Conservation (phyloP, 2,797 vertebrate species). For the Rhinatrema bivittatum region DNA sequence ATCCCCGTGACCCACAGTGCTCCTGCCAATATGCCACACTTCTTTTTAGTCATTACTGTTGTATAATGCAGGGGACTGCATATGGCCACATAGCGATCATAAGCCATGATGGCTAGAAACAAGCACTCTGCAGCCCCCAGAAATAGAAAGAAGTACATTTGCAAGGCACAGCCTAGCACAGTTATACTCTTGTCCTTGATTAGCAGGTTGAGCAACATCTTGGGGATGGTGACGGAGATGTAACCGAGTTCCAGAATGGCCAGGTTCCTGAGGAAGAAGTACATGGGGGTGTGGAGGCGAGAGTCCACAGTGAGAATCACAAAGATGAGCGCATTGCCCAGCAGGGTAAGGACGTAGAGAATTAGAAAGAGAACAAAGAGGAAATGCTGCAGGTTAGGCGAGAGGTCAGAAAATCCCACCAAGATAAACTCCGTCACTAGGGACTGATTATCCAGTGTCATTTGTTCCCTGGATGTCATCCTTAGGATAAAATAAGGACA, state of each 20-base stretch:
- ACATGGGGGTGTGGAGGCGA: no score
- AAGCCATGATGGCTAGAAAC: neutral
- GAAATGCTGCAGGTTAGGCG: slow-evolving; percentile 17
- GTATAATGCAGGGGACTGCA: slow-evolving; percentile 17
- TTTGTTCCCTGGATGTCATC: no score
- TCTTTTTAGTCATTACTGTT: neutral
- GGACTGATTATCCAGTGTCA: no score
- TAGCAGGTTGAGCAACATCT: neutral
- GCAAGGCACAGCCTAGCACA: neutral
- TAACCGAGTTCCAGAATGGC: no score
- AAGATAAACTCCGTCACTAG: slow-evolving; percentile 13
- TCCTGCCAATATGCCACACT: neutral
- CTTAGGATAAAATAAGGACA: slow-evolving; percentile 28
- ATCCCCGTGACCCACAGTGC: slow-evolving; percentile 3
- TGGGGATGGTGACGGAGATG: neutral
- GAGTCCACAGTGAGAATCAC: no score
- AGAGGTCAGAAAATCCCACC: slow-evolving; percentile 15
- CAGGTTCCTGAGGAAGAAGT: no score
- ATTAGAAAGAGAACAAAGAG: no score
- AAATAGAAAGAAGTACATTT: neutral
- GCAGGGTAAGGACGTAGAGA: no score
- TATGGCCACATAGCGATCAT: slow-evolving; percentile 21
- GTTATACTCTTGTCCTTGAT: neutral
- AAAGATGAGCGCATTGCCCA: no score
- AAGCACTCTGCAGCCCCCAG: neutral